Evolutionary conservation across 2,113 vertebrate species (phyloP).

Genomic region (Siniperca knerii): DNA sequence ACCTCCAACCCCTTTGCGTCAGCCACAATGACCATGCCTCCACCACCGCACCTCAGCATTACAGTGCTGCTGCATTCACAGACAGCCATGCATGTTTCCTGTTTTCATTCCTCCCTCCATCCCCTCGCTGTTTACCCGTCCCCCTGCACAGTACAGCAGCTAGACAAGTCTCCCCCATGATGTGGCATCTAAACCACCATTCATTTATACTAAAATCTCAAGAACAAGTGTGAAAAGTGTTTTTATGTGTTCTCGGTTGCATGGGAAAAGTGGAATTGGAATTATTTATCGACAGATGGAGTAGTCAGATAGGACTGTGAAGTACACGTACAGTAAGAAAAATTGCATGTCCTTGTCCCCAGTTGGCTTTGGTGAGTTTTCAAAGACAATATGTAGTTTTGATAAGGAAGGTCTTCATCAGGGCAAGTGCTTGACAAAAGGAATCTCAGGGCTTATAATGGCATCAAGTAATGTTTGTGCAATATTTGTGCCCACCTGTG

Average conservation of each 20-base stretch:
- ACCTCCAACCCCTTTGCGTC: conserved; percentile 38
- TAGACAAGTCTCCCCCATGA: conserved; percentile 9
- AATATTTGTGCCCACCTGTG: not conserved
- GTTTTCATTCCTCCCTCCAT: conserved; percentile 50
- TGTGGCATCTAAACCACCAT: not conserved
- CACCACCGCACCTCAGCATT: conserved; percentile 30
- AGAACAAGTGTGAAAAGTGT: not conserved
- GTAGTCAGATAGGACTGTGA: not conserved
- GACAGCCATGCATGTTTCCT: conserved; percentile 36
- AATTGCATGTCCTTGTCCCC: not conserved
- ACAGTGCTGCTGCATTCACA: conserved; percentile 34
- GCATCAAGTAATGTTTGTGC: not conserved
- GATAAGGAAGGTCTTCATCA: not conserved
- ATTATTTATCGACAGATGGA: conserved; percentile 3
- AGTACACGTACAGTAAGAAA: not conserved
- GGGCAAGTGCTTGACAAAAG: not conserved
- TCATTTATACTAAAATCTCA: not conserved
- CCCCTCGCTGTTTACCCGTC: conserved; percentile 4
- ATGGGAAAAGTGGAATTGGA: not conserved
- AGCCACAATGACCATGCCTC: conserved; percentile 40
- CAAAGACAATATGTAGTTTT: not conserved
- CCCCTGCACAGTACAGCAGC: not conserved
- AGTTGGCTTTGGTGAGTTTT: conserved; percentile 4
- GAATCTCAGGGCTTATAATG: not conserved
- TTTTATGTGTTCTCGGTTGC: not conserved